phyloP scores from a whole-genome alignment of 2,888 invertebrate genomes.

The Oeneis ivallda region DNA sequence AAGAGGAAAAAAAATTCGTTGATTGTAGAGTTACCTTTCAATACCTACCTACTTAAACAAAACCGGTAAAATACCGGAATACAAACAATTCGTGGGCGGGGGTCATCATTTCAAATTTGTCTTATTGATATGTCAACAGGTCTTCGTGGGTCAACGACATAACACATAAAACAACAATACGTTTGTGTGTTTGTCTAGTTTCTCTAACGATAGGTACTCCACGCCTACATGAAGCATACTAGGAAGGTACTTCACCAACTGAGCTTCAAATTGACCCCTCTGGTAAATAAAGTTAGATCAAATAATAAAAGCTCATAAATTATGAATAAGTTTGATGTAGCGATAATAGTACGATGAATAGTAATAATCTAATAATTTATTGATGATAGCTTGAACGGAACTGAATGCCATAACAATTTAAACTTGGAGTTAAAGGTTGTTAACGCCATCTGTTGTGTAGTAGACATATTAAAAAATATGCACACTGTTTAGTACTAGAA shows the following conservation, averaged over 20 bases:
- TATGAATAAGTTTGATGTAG: neutral
- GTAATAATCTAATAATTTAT: too few relatives aligned
- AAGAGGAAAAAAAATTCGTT: neutral
- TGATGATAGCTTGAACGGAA: too few relatives aligned
- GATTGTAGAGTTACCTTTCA: neutral
- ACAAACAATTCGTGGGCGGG: constrained; percentile 32
- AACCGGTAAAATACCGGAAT: constrained; percentile 15
- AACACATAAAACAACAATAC: constrained; percentile 31
- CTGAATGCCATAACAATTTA: too few relatives aligned
- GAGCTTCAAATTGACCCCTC: constrained; percentile 29
- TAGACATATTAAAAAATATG: neutral
- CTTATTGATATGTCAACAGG: constrained; percentile 49
- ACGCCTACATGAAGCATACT: constrained; percentile 36
- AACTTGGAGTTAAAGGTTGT: too few relatives aligned
- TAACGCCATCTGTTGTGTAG: neutral
- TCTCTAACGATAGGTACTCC: constrained; percentile 36
- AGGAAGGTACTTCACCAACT: constrained; percentile 21
- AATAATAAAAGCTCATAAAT: neutral
- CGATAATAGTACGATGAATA: neutral
- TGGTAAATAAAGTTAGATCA: constrained; percentile 13
- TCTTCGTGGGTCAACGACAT: constrained; percentile 43
- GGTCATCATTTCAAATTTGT: constrained; percentile 40
- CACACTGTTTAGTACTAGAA: neutral
- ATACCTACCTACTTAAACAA: neutral
- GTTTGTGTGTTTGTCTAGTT: constrained; percentile 23